Percentiles rank a stretch among this genome's conserved stretches.
These are phyloP conservation scores for Cynopterus sphinx DNA, from an alignment of 2,797 vertebrate genomes.

Conservation along the genomic window DNA sequence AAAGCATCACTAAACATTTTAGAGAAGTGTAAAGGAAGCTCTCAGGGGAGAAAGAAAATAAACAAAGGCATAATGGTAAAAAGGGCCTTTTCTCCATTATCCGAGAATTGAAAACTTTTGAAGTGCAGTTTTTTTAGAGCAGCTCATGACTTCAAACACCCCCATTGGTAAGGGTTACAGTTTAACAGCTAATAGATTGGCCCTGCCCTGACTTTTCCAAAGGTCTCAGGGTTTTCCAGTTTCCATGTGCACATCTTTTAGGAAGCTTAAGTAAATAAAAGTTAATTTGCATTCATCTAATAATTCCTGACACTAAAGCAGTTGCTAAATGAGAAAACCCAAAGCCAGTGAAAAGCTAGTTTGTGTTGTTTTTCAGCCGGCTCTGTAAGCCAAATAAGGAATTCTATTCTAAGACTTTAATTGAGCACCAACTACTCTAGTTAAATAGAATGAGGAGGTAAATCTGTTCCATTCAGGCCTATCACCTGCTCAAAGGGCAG, in stretches of 20 bases:
- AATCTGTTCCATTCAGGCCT: accelerated
- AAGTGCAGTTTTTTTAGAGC: not conserved
- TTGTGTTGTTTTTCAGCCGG: not conserved
- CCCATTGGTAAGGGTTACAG: not conserved
- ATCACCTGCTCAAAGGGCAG: not conserved
- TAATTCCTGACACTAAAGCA: constrained; percentile 39
- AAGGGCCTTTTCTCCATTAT: not conserved
- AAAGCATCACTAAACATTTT: constrained; percentile 16
- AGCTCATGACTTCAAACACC: not conserved
- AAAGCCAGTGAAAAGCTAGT: not conserved
- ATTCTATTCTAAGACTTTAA: not conserved
- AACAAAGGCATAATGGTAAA: constrained; percentile 17
- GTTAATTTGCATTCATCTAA: constrained; percentile 52
- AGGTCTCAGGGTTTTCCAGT: not conserved
- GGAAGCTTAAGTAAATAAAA: constrained; percentile 45
- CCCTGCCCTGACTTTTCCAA: not conserved
- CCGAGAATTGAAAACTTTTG: not conserved
- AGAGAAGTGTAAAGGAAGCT: constrained; percentile 9
- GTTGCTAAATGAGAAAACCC: not conserved
- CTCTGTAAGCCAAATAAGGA: no score
- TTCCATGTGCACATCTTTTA: not conserved
- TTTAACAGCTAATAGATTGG: not conserved
- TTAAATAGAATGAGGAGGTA: not conserved
- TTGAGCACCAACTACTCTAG: not conserved
- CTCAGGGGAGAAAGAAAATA: constrained; percentile 45